Evolutionary conservation across 2,888 invertebrate genomes (phyloP), one percentile per base, ranked within the genome.

Genomic region (Plebejus argus): DNA sequence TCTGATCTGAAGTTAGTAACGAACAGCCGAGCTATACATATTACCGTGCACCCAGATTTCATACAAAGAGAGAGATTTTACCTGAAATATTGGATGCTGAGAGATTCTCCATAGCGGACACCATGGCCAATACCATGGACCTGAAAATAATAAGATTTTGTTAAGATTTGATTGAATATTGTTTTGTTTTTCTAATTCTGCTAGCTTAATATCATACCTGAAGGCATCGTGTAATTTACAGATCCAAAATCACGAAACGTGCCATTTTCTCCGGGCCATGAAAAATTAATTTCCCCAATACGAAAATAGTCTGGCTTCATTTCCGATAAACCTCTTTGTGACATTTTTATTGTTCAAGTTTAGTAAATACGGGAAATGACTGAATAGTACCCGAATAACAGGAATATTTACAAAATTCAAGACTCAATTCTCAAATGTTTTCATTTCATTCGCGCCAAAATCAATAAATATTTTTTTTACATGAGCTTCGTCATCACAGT

Each of bases 101-200:
- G 97, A 95, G 77, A 96, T 94, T 85, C 96, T 95, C 97, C 97
- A 97, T 77, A 95, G 88, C n/a, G 95, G 95, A 85, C 96, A 97
- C 95, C 96, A 96, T 15, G 95, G 95, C 95, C 95, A 95, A 82
- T 93, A 94, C 95, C 95, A 95, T 7, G 95, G 95, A 76, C 94
- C 95, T 93, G 79, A 76, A 82, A 81, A 74, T 79, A 80, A n/a
- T n/a, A 77, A 76, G 12, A 66, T 70, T 15, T 78, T n/a, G 28
- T 56, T 56, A 56, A 23, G n/a, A 76, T 33, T 79, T 72, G n/a
- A 79, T 74, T 56, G 18, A 76, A 33, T 28, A 72, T 77, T 75
- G 71, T 66, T 28, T 66, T 66, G 8, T 61, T 15, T 28, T 61
- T 4, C 10, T 66, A 18, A 15, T 66, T 18, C 15, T 33, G 28